Evolutionary conservation across 1,140 invertebrate species (phyloP).

Genomic region (Tetramorium simillimum): DNA sequence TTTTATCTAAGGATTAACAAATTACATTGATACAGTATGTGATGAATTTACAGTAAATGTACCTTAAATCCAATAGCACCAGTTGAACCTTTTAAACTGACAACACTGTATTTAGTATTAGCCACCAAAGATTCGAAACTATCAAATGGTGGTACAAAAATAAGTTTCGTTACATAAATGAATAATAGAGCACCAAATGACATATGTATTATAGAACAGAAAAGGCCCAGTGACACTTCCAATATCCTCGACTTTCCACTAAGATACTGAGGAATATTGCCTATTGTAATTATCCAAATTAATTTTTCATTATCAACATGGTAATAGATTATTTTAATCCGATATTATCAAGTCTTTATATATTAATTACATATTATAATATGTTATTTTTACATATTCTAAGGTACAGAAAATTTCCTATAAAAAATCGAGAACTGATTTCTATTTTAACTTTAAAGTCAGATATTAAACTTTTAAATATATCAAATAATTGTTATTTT

Average conservation of each 20-base stretch:
- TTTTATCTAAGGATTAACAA: neutral
- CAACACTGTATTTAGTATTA: conserved; percentile 43
- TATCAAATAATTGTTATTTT: no score
- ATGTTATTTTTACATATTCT: no score
- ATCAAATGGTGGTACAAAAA: conserved; percentile 18
- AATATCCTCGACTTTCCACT: conserved; percentile 91
- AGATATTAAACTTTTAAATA: no score
- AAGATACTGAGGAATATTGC: neutral
- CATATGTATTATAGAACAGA: conserved; percentile 43
- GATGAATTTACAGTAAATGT: neutral
- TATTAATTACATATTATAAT: no score
- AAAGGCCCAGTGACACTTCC: conserved; percentile 31
- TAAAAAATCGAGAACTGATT: no score
- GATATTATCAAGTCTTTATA: no score
- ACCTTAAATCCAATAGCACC: neutral
- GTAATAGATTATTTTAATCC: no score
- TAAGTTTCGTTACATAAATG: conserved; percentile 51
- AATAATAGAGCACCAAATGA: conserved; percentile 56
- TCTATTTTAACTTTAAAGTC: no score
- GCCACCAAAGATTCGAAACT: neutral
- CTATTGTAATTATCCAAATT: conserved; percentile 22
- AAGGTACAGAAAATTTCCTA: no score
- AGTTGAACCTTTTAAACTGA: conserved; percentile 32
- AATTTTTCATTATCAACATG: neutral
- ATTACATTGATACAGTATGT: neutral